Conservation (phyloP, 2,797 vertebrate genomes). For the Coilia nasus region DNA sequence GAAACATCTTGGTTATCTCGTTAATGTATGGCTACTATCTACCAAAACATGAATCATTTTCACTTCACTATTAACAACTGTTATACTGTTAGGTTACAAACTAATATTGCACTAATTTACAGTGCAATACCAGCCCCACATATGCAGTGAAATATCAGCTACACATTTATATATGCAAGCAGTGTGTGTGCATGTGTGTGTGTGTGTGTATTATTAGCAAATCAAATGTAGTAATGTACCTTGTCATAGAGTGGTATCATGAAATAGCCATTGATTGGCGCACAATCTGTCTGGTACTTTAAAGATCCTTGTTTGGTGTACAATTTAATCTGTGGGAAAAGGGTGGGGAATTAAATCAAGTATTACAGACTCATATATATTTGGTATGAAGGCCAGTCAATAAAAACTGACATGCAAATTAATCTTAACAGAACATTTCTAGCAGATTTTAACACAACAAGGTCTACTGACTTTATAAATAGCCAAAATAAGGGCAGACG, state of each 20-base stretch:
- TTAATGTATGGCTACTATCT: background rate
- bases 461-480: no score
- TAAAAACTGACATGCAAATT: no score
- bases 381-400: no score
- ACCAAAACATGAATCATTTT: background rate
- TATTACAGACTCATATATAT: background rate
- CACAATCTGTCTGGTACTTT: constrained; percentile 98
- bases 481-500: no score
- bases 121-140: no score
- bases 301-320: constrained; percentile 97
- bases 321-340: constrained; percentile 84
- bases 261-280: constrained; percentile 98
- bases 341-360: background rate
- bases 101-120: no score
- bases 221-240: constrained; percentile 69
- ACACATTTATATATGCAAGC: background rate
- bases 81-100: no score
- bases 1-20: constrained; percentile 9
- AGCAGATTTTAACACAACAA: no score
- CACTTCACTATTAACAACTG: background rate
- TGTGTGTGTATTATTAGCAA: background rate
- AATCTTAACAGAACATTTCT: no score
- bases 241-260: constrained; percentile 99
- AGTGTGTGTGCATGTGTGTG: background rate
- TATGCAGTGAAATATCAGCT: no score